Evolutionary conservation across 2,113 vertebrate species (phyloP).

Genomic region (Saguinus midas): DNA sequence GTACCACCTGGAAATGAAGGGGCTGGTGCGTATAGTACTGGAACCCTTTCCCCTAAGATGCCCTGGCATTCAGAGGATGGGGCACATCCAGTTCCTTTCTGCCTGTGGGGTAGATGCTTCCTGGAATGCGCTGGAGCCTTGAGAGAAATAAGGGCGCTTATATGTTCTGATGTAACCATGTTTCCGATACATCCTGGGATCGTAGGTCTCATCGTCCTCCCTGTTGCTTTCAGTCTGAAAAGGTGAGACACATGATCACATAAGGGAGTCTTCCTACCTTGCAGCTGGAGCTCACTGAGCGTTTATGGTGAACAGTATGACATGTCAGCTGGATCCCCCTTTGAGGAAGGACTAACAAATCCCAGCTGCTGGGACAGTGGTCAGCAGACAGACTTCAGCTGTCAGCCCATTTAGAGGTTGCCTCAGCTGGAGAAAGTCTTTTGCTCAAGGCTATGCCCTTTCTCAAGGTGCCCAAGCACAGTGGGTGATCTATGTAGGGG

Average conservation of each 20-base stretch:
- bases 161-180: rapidly evolving
- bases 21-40: neutral
- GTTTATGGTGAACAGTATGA: rapidly evolving
- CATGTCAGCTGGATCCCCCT: neutral
- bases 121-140: rapidly evolving
- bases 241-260: rapidly evolving
- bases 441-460: neutral
- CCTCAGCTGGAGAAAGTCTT: neutral
- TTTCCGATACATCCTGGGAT: rapidly evolving
- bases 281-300: neutral
- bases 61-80: neutral
- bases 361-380: neutral
- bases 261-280: neutral
- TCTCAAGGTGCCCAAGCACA: neutral
- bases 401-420: too few relatives aligned
- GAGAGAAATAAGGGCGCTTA: rapidly evolving
- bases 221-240: neutral
- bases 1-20: neutral
- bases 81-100: rapidly evolving
- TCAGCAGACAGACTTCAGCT: neutral
- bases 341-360: neutral
- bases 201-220: rapidly evolving
- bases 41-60: neutral
- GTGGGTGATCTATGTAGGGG: rapidly evolving
- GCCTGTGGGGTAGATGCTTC: rapidly evolving